These are phyloP conservation scores for Garra rufa DNA, from an alignment of 2,113 vertebrate genomes.

Conservation along the genomic window DNA sequence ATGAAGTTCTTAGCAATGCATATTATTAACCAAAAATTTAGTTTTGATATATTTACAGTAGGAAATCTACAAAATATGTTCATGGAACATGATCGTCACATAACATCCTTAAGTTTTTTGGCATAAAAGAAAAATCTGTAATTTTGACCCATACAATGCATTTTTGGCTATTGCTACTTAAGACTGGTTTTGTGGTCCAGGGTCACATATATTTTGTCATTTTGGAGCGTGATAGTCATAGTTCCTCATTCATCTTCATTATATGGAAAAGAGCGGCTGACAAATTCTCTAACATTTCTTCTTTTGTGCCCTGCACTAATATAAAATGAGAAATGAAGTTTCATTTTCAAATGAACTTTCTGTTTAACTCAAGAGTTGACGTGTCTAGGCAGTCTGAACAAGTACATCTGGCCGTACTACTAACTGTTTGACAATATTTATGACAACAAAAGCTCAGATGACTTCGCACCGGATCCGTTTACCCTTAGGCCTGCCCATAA, in stretches of 20 bases:
- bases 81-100: too few species aligned
- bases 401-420: neutral
- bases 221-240: neutral
- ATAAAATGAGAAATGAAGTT: neutral
- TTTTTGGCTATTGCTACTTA: too few species aligned
- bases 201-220: neutral
- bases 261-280: neutral
- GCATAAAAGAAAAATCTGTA: too few species aligned
- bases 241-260: neutral
- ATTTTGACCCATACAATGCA: too few species aligned
- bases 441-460: constrained; percentile 15
- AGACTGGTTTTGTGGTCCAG: too few species aligned
- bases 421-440: constrained; percentile 1
- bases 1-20: too few species aligned
- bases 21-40: too few species aligned
- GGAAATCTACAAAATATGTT: too few species aligned
- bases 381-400: neutral
- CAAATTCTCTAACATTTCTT: neutral
- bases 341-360: neutral
- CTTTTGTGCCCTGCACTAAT: neutral
- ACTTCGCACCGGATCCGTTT: neutral
- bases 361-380: neutral
- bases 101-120: too few species aligned
- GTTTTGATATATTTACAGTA: too few species aligned
- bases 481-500: neutral